Conservation (phyloP, 2,888 invertebrate species). For the Eumerus sabulonum region DNA sequence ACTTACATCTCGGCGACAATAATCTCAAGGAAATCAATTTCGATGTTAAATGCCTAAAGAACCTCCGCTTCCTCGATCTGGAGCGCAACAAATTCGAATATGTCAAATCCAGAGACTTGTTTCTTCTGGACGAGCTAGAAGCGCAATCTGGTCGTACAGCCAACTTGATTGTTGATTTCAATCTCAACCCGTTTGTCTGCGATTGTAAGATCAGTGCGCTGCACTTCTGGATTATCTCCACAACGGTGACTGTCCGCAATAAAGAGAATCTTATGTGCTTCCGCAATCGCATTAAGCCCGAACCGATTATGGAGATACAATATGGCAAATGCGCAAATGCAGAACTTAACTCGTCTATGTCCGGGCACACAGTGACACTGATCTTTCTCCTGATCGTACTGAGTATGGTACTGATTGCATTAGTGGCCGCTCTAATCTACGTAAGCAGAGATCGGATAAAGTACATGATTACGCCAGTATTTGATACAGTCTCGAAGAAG, state of each 20-base stretch:
- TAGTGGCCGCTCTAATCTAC: slow-evolving; percentile 82
- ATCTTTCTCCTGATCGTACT: slow-evolving; percentile 81
- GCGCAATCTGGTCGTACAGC: slow-evolving; percentile 76
- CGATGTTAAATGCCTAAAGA: slow-evolving; percentile 83
- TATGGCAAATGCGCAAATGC: slow-evolving; percentile 74
- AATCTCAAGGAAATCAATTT: slow-evolving; percentile 82
- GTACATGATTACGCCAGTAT: slow-evolving; percentile 82
- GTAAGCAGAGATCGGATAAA: slow-evolving; percentile 82
- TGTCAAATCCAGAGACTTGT: slow-evolving; percentile 81
- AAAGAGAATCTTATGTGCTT: slow-evolving; percentile 81
- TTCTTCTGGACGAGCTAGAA: slow-evolving; percentile 81
- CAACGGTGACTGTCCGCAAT: slow-evolving; percentile 82
- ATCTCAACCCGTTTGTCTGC: slow-evolving; percentile 85
- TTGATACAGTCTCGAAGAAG: slow-evolving; percentile 84
- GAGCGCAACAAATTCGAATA: slow-evolving; percentile 83
- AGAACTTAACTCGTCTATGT: slow-evolving; percentile 72
- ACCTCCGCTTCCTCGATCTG: slow-evolving; percentile 84
- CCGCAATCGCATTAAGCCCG: slow-evolving; percentile 73
- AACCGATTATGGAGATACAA: slow-evolving; percentile 74
- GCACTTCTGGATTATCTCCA: slow-evolving; percentile 83
- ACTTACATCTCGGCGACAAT: slow-evolving; percentile 86
- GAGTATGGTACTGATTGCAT: slow-evolving; percentile 80
- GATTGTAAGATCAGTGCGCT: slow-evolving; percentile 83
- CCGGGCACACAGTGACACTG: slow-evolving; percentile 76
- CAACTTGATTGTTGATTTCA: slow-evolving; percentile 82